Base-by-base conservation (phyloP, 2,797 vertebrate species). In the Knipowitschia caucasica region DNA sequence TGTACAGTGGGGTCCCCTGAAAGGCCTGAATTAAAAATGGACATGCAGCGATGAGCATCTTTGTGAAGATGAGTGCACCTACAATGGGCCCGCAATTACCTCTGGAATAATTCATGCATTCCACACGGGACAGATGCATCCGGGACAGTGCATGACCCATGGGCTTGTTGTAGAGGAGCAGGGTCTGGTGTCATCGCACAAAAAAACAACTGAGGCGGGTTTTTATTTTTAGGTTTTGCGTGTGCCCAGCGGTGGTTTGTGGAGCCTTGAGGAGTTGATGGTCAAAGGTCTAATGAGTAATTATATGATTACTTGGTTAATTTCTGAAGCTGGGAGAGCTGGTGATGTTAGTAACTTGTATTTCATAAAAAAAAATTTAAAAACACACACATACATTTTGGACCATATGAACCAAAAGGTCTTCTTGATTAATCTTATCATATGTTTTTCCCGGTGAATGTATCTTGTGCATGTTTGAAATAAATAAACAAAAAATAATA, bases 1-100 rank as follows among this genome's bases (percentile, higher is more conserved):
- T 59, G 81, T 86, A 86, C 83, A 87, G 86, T 82, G 73, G 33
- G 33, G 73, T 69, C 57, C 78, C n/a, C 78, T 89, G 84, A 86
- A 89, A 84, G 33, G 69, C 61, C 42, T 46, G 60, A 82, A 82
- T 84, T 84, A 72, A 85, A 83, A 73, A 79, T 75, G 84, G 81
- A 78, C 81, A 74, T 60, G 71, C 69, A 62, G 77, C 77, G 72
- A 80, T 71, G 67, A 77, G 44, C 31, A 75, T 78, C 80, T 86
- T 84, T 88, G 83, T 88, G 73, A 62, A 53, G 76, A 80, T 62
- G 83, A 82, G 75, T 58, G 46, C 67, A 58, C 38, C 60, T 68
- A 82, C 83, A 85, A 81, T 79, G 45, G 50, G 7, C 44, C 66
- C n/a, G 46, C 62, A 62, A 72, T 74, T 76, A 76, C 73, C 76